These are phyloP conservation scores for Pavo muticus DNA, from an alignment of 2,113 vertebrate genomes.

Conservation along the genomic window DNA sequence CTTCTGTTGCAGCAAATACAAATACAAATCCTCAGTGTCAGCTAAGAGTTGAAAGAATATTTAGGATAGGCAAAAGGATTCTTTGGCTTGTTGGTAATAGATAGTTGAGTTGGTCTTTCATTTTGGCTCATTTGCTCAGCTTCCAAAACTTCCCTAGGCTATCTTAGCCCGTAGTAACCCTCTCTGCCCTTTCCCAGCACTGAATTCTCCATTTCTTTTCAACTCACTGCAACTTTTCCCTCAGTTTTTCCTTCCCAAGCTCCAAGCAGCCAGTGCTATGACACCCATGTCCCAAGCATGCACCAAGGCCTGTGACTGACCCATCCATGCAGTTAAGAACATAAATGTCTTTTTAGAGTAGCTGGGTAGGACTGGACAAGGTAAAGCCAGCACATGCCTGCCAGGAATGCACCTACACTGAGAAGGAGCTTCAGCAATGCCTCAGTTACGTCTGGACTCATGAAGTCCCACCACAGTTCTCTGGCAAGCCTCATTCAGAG, in stretches of 20 bases:
- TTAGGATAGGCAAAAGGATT: not conserved
- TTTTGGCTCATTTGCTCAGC: not conserved
- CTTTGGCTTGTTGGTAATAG: not conserved
- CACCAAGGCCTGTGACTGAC: not conserved
- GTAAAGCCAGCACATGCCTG: fast-evolving
- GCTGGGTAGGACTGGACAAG: not conserved
- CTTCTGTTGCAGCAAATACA: not conserved
- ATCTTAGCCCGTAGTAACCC: not conserved
- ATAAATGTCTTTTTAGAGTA: not conserved
- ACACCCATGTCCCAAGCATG: not conserved
- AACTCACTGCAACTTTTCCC: not conserved
- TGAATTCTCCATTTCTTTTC: not conserved
- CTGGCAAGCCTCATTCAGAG: not conserved
- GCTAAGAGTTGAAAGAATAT: not conserved
- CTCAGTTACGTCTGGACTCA: not conserved
- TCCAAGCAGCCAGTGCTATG: not conserved
- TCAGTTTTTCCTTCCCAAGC: not conserved
- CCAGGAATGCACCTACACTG: not conserved
- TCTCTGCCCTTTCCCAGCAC: not conserved
- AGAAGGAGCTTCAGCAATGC: not conserved
- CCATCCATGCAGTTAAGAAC: not conserved
- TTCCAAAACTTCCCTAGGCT: not conserved
- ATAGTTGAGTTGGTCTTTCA: not conserved
- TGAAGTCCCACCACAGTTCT: not conserved
- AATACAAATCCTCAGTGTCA: not conserved